A percentile compares a stretch with the other conserved stretches of the same genome.
Evolutionary conservation across 2,797 vertebrate genomes (phyloP).

Genomic region (Falco peregrinus): DNA sequence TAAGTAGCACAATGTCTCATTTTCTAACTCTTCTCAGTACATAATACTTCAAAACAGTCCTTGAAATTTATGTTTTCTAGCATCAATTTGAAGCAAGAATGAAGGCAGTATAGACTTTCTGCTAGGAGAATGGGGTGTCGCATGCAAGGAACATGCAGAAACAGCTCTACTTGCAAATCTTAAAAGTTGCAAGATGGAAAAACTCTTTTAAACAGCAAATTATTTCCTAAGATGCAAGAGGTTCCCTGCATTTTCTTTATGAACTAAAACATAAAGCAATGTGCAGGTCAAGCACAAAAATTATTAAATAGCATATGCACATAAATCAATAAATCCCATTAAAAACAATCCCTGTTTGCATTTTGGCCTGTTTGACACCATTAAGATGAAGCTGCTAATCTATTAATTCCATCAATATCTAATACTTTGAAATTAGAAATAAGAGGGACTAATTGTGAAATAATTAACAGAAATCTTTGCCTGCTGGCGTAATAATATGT

Average conservation of each 20-base stretch:
- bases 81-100: not conserved
- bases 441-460: conserved; percentile 20
- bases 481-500: conserved; percentile 12
- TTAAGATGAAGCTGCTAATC: not conserved
- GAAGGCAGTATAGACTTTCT: not conserved
- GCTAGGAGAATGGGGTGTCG: not conserved
- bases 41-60: not conserved
- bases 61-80: not conserved
- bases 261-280: not conserved
- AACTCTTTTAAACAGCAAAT: not conserved
- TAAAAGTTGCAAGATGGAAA: not conserved
- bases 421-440: conserved; percentile 30
- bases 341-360: not conserved
- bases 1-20: not conserved
- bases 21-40: not conserved
- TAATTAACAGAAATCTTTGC: conserved; percentile 52
- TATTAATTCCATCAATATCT: conserved; percentile 61
- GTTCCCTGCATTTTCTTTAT: not conserved
- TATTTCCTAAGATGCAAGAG: not conserved
- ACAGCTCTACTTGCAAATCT: not conserved
- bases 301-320: not conserved
- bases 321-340: conserved; percentile 41
- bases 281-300: not conserved
- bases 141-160: not conserved
- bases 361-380: conserved; percentile 46